These are phyloP conservation scores for Synergus japonicus DNA, from an alignment of 2,888 invertebrate species.

Conservation along the genomic window DNA sequence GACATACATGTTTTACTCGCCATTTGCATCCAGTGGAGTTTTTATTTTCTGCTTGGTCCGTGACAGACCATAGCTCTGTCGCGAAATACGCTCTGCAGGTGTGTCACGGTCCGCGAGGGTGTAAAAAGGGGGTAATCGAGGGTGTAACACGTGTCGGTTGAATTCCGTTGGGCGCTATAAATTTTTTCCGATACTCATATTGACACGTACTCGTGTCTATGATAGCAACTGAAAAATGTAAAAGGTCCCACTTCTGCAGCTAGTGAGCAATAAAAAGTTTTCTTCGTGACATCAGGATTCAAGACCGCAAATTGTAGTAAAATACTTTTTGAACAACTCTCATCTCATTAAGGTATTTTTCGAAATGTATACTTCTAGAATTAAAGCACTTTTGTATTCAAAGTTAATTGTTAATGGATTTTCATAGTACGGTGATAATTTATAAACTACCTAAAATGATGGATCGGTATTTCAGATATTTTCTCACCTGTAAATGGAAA, in stretches of 20 bases:
- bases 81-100: constrained; percentile 46
- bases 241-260: constrained; percentile 43
- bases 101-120: constrained; percentile 45
- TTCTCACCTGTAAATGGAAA: constrained; percentile 5
- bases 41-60: constrained; percentile 60
- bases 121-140: constrained; percentile 43
- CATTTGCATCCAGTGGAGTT: constrained; percentile 63
- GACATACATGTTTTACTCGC: constrained; percentile 65
- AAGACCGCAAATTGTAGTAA: not conserved
- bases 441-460: not conserved
- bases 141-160: constrained; percentile 51
- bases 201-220: constrained; percentile 62
- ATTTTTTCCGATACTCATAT: constrained; percentile 59
- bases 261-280: not conserved
- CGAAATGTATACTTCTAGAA: not conserved
- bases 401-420: not conserved
- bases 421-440: not conserved
- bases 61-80: constrained; percentile 45
- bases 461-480: not conserved
- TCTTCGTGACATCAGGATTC: constrained; percentile 7
- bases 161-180: constrained; percentile 59
- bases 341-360: not conserved
- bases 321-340: not conserved
- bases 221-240: constrained; percentile 59
- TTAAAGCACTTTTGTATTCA: not conserved